These are phyloP conservation scores for Solenodon paradoxus DNA, from an alignment of 2,113 vertebrate genomes.

Conservation along the genomic window DNA sequence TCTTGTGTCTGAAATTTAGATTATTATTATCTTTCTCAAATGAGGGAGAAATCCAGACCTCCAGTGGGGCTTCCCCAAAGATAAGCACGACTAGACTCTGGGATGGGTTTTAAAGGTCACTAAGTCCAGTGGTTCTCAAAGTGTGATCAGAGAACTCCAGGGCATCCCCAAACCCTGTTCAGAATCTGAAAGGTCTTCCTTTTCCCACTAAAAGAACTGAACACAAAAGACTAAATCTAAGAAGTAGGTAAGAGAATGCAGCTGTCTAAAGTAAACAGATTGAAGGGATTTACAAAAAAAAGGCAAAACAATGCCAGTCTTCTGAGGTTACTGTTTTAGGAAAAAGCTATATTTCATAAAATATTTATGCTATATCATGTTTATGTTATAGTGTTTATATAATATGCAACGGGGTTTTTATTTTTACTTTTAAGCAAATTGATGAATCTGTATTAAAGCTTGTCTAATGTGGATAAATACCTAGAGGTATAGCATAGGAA, in stretches of 20 bases:
- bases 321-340: not conserved
- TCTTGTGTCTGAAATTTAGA: not conserved
- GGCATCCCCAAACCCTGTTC: not conserved
- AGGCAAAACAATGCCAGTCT: not conserved
- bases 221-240: not conserved
- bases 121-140: fast-evolving
- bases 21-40: not conserved
- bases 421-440: not conserved
- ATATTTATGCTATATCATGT: not conserved
- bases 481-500: not conserved
- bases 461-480: not conserved
- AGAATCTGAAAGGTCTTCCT: not conserved
- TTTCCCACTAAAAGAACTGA: not conserved
- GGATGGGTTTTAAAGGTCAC: not conserved
- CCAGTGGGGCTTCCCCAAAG: not conserved
- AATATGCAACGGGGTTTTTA: not conserved
- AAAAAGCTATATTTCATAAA: not conserved
- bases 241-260: not conserved
- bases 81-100: not conserved
- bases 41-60: not conserved
- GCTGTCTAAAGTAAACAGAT: not conserved
- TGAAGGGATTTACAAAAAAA: not conserved
- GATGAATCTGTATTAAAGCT: not conserved
- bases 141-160: fast-evolving
- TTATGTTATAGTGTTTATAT: not conserved